These are phyloP conservation scores for Schizothorax lantsangensis DNA, from an alignment of 2,797 vertebrate genomes.

Conservation along the genomic window DNA sequence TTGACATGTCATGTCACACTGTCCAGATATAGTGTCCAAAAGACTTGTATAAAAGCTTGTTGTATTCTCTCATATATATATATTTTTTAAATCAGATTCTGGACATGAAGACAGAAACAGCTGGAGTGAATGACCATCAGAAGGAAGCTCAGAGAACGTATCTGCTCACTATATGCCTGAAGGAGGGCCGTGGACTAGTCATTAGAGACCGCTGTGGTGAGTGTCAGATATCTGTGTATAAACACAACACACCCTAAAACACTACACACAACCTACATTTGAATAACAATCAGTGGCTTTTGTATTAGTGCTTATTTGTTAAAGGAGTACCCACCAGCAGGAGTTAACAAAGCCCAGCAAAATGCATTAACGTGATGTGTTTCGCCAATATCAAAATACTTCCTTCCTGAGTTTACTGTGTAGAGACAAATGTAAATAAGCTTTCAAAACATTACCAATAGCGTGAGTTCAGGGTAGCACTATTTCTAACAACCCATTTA, in stretches of 20 bases:
- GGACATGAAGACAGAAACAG: slow-evolving; percentile 64
- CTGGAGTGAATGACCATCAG: slow-evolving; percentile 38
- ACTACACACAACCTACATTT: slow-evolving; percentile 12
- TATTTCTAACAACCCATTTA: slow-evolving; percentile 1
- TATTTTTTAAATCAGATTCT: slow-evolving; percentile 57
- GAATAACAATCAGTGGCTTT: background rate
- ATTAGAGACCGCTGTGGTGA: slow-evolving; percentile 95
- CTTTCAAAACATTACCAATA: background rate
- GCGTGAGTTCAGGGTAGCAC: background rate
- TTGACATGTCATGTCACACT: background rate
- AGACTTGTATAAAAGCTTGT: background rate
- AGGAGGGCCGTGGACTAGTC: slow-evolving; percentile 90
- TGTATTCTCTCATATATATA: background rate
- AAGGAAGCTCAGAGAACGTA: slow-evolving; percentile 78
- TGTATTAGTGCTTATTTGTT: slow-evolving; percentile 15
- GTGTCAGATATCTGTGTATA: slow-evolving; percentile 39
- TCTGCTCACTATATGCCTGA: slow-evolving; percentile 89
- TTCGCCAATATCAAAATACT: background rate
- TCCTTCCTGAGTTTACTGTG: background rate
- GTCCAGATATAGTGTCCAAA: background rate
- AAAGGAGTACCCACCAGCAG: background rate
- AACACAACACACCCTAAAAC: slow-evolving; percentile 18
- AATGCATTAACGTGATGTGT: background rate
- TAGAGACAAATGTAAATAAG: background rate
- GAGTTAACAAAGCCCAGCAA: background rate